Percentiles rank a stretch among this genome's conserved stretches.
phyloP scores from a whole-genome alignment of 2,113 vertebrate genomes.

The Origma solitaria region DNA sequence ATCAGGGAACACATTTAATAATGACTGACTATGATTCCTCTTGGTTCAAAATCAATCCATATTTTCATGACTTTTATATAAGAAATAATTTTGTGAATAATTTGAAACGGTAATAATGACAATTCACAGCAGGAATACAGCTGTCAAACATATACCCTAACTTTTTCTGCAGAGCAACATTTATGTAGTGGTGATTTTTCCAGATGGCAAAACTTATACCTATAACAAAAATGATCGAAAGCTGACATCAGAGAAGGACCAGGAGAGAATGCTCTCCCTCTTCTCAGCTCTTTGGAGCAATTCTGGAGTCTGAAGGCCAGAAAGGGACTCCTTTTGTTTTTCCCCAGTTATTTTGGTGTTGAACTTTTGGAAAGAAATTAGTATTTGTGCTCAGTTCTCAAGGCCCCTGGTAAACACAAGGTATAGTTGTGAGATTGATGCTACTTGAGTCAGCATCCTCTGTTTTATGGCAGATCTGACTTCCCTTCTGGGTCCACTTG shows the following conservation, averaged over 20 bases:
- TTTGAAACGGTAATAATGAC: neutral
- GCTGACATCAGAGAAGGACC: neutral
- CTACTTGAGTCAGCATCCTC: neutral
- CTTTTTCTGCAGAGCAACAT: neutral
- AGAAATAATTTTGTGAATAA: neutral
- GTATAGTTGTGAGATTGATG: neutral
- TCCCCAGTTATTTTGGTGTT: neutral
- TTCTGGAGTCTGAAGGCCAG: neutral
- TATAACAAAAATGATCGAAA: neutral
- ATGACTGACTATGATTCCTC: neutral
- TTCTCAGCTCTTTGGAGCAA: neutral
- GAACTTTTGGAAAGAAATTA: neutral
- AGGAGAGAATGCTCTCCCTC: neutral
- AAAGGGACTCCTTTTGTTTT: neutral
- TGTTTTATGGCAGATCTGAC: neutral
- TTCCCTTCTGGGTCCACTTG: neutral
- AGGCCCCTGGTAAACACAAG: neutral
- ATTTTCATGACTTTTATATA: neutral
- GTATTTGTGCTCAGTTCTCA: neutral
- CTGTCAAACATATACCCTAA: neutral
- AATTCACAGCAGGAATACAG: neutral
- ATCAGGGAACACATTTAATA: neutral
- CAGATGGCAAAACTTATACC: neutral
- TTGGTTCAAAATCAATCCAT: neutral
- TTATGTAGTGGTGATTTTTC: neutral